Evolutionary conservation across 2,888 invertebrate species (phyloP).

Genomic region (Macaria notata): DNA sequence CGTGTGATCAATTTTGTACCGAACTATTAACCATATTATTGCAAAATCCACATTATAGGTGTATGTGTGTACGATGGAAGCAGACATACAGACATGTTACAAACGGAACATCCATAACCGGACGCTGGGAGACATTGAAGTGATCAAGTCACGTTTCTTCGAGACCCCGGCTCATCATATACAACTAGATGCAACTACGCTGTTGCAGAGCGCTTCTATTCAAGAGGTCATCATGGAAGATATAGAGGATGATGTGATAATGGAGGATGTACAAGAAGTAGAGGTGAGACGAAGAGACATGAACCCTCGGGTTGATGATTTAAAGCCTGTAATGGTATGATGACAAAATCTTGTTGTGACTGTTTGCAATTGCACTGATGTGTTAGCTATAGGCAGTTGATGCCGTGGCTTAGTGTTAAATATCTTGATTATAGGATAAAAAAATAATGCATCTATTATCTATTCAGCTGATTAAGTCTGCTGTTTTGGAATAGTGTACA

Average conservation of each 20-base stretch:
- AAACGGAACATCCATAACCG: conserved; percentile 94
- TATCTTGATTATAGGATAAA: too few species aligned
- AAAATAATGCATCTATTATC: too few species aligned
- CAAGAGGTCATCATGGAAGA: conserved; percentile 94
- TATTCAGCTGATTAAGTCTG: too few species aligned
- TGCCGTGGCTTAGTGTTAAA: too few species aligned
- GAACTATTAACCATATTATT: too few species aligned
- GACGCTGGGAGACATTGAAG: conserved; percentile 88
- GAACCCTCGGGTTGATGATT: background rate
- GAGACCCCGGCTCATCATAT: conserved; percentile 91
- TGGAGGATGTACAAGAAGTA: conserved; percentile 66
- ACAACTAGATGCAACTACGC: conserved; percentile 89
- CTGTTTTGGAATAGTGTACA: too few species aligned
- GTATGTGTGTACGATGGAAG: conserved; percentile 93
- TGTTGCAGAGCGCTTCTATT: conserved; percentile 92
- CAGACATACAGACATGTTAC: conserved; percentile 89
- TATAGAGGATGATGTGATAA: conserved; percentile 71
- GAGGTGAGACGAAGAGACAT: conserved; percentile 61
- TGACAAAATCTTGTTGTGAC: too few species aligned
- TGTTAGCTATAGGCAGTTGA: too few species aligned
- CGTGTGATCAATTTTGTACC: too few species aligned
- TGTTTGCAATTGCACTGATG: too few species aligned
- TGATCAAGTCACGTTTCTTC: conserved; percentile 87
- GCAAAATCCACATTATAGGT: conserved; percentile 82
- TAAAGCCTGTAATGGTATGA: background rate